Conservation (phyloP, 2,888 invertebrate species). For the Aromia moschata region DNA sequence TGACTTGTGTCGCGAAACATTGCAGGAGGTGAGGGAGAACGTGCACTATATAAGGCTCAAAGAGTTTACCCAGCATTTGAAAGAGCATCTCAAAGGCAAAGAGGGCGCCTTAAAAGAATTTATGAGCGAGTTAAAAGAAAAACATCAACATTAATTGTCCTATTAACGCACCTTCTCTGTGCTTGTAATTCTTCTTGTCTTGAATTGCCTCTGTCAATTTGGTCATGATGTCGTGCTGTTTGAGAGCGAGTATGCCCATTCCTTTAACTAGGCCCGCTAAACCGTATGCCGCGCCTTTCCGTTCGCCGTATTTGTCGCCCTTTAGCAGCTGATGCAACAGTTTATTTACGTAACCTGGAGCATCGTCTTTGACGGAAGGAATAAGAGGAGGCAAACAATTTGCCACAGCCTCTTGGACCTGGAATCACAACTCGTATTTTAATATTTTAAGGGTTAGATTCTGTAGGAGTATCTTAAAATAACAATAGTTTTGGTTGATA, state of each 20-base stretch:
- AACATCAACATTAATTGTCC: neutral
- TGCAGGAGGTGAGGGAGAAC: slow-evolving; percentile 93
- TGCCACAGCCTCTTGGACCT: slow-evolving; percentile 93
- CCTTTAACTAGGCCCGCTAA: slow-evolving; percentile 97
- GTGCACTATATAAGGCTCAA: slow-evolving; percentile 99
- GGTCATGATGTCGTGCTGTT: slow-evolving; percentile 95
- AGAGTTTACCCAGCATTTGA: slow-evolving; percentile 92
- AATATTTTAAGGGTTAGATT: too few species aligned
- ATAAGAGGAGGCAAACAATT: slow-evolving; percentile 95
- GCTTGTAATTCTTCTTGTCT: slow-evolving; percentile 95
- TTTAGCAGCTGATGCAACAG: slow-evolving; percentile 87
- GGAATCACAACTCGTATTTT: neutral
- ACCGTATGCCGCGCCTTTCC: slow-evolving; percentile 96
- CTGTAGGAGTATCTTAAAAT: too few species aligned
- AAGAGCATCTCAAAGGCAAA: slow-evolving; percentile 98
- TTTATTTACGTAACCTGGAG: slow-evolving; percentile 86
- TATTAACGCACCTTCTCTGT: slow-evolving; percentile 77
- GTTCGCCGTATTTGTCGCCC: slow-evolving; percentile 91
- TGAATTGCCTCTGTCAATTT: slow-evolving; percentile 92
- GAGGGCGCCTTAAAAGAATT: slow-evolving; percentile 74
- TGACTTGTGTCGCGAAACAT: slow-evolving; percentile 95
- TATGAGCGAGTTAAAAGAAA: neutral
- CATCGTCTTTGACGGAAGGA: slow-evolving; percentile 90
- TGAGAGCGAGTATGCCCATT: slow-evolving; percentile 92
- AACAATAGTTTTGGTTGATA: too few species aligned